Evolutionary conservation across 2,113 vertebrate species (phyloP), one percentile per base, ranked within the genome.

Genomic region (Opisthocomus hoazin): DNA sequence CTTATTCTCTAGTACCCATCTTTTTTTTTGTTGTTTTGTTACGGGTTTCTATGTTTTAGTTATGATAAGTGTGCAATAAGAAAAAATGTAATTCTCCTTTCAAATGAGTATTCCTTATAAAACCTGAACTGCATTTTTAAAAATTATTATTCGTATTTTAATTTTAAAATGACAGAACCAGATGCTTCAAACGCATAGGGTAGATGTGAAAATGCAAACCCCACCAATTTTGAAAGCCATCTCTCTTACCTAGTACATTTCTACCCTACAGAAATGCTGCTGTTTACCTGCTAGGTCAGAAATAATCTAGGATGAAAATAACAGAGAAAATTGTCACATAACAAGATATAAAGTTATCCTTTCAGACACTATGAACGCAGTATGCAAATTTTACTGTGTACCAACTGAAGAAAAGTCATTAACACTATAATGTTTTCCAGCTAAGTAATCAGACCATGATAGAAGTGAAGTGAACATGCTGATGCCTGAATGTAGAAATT

Each of bases 1-100:
- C 8, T 37, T 66, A 24, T 64, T 81, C 23, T 58, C 24, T 54
- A 6, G 3, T 20, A 0, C 3, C 0, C 1, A 3, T 1, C 1
- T 16, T 19, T 74, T 41, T 15, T 43, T 46, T 45, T 11, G 13
- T 24, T 17, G 54, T 46, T 2, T 2, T 5, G 5, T 16, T 12
- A 37, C 36, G 21, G 2, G 3, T 34, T 69, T 43, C 22, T 51
- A 24, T 70, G 1, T 9, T 83, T 78, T 70, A 68, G 2, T 29
- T 83, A 41, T 36, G 1, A 15, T 36, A 93, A 50, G 8, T n/a
- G 21, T 15, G 9, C 51, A 70, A 54, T 29, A 36, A 41, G 56
- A 54, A 66, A 36, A 51, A 24, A 12, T 13, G 1, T 21, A 74
- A 48, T 68, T 91, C 9, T 63, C 3, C 8, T 81, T 69, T 65